A percentile compares a stretch with the other conserved stretches of the same genome.
phyloP scores from a whole-genome alignment of 1,140 invertebrate genomes.

The Ganaspis sp. region DNA sequence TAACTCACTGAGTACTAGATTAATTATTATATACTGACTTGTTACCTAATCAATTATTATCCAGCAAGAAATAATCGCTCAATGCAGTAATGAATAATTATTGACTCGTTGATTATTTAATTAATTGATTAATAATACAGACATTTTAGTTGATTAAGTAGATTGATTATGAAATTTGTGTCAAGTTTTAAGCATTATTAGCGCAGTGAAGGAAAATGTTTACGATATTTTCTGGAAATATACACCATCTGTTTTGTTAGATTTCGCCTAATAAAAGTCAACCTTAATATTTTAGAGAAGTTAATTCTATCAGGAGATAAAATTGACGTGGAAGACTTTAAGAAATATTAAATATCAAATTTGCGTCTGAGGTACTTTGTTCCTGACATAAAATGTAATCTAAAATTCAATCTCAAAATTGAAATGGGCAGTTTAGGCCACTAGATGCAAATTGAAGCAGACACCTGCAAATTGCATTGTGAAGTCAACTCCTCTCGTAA shows the following conservation, averaged over 20 bases:
- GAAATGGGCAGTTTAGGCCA: neutral
- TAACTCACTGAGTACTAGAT: too few species aligned
- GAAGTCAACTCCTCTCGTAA: neutral
- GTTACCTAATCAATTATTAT: too few species aligned
- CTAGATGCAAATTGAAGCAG: conserved; percentile 3
- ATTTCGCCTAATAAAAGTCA: neutral
- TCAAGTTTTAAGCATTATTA: too few species aligned
- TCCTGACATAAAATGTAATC: neutral
- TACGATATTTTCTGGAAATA: neutral
- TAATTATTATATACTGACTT: too few species aligned
- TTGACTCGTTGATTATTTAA: too few species aligned
- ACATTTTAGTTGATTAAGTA: too few species aligned
- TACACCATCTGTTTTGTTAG: neutral
- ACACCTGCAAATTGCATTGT: conserved; percentile 5
- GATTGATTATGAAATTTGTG: too few species aligned
- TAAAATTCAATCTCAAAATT: conserved; percentile 4
- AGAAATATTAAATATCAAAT: conserved; percentile 1
- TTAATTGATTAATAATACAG: too few species aligned
- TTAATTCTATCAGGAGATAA: neutral
- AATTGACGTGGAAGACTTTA: neutral
- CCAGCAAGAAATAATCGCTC: too few species aligned
- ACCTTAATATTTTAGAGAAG: neutral
- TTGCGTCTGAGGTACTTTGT: neutral
- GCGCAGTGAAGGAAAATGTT: neutral
- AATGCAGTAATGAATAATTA: too few species aligned